Conservation (phyloP, 1,140 invertebrate genomes). For the Pseudomyrmex gracilis region DNA sequence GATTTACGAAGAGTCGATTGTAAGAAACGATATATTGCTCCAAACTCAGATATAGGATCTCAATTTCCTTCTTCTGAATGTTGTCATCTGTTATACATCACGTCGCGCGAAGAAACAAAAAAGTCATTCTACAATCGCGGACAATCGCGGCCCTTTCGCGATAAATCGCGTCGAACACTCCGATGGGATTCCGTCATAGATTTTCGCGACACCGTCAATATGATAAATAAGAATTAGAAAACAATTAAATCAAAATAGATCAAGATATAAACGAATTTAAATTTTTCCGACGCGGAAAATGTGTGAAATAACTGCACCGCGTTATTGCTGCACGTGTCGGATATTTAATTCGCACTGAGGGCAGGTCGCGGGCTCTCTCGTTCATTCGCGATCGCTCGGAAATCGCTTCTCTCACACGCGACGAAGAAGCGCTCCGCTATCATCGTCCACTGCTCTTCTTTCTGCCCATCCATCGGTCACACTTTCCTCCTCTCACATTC, state of each 20-base stretch:
- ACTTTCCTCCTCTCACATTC: conserved; percentile 43
- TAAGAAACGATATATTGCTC: too few species aligned
- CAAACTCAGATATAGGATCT: too few species aligned
- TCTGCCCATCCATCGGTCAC: conserved; percentile 49
- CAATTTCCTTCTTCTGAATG: too few species aligned
- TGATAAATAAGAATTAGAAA: background rate
- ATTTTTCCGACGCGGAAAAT: background rate
- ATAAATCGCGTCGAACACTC: too few species aligned
- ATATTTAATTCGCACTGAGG: conserved; percentile 76
- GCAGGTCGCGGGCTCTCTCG: conserved; percentile 47
- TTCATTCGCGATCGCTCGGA: conserved; percentile 55
- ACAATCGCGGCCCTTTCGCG: background rate
- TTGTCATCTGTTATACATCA: too few species aligned
- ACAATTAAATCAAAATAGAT: background rate
- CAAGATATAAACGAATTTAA: background rate
- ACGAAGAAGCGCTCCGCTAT: conserved; percentile 63
- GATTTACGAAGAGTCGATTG: too few species aligned
- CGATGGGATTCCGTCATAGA: background rate
- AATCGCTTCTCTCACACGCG: conserved; percentile 55
- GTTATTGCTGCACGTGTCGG: conserved; percentile 73
- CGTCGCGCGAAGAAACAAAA: background rate
- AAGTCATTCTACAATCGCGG: background rate
- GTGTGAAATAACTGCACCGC: conserved; percentile 6
- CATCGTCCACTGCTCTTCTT: conserved; percentile 65
- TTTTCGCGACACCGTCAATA: background rate